Evolutionary conservation across 1,140 invertebrate genomes (phyloP).

Genomic region (Druon quercuslanigerum): DNA sequence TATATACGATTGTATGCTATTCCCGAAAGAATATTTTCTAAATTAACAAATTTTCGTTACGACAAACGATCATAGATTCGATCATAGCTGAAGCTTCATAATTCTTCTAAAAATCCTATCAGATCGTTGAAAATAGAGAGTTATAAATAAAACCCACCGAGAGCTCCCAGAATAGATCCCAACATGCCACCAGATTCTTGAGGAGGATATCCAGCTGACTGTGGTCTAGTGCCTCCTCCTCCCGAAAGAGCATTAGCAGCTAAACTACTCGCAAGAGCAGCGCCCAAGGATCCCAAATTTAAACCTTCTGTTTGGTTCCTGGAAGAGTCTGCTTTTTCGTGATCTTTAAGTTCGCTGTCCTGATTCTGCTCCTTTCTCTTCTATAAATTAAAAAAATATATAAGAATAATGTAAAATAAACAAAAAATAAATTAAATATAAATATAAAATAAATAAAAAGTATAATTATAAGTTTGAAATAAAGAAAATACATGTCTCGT

Average conservation of each 20-base stretch:
- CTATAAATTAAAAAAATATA: conserved; percentile 46
- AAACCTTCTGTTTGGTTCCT: conserved; percentile 67
- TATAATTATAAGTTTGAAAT: not conserved
- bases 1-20: too few relatives aligned
- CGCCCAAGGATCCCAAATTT: conserved; percentile 65
- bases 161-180: conserved; percentile 69
- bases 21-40: too few relatives aligned
- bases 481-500: not conserved
- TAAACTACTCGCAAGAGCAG: conserved; percentile 68
- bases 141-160: conserved; percentile 58
- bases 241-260: conserved; percentile 64
- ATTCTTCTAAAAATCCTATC: not conserved
- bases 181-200: conserved; percentile 62
- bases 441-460: not conserved
- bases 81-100: too few relatives aligned
- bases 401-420: not conserved
- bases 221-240: conserved; percentile 40
- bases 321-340: conserved; percentile 63
- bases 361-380: conserved; percentile 65
- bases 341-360: conserved; percentile 56
- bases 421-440: conserved; percentile 34
- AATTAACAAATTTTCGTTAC: too few relatives aligned
- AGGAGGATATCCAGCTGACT: conserved; percentile 62
- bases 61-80: too few relatives aligned
- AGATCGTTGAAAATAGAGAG: not conserved